Conservation (phyloP, 2,888 invertebrate genomes). For the Chalcosyrphus nemorum region DNA sequence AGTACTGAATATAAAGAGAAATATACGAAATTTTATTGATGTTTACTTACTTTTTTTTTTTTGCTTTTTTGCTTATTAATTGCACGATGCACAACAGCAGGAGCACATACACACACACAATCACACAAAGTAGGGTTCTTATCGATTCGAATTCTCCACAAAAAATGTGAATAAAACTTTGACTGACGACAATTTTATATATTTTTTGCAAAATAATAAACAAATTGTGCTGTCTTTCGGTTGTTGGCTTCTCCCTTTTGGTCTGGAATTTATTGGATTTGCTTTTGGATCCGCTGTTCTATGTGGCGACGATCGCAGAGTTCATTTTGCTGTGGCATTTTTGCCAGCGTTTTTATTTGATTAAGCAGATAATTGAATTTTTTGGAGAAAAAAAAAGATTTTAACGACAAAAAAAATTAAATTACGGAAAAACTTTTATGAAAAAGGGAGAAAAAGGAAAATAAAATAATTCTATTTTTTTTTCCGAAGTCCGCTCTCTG, state of each 20-base stretch:
- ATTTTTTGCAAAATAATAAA: conserved; percentile 57
- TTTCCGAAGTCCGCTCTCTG: too few species aligned
- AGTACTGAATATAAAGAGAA: too few species aligned
- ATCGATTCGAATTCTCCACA: conserved; percentile 51
- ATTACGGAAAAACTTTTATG: conserved; percentile 47
- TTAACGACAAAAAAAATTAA: conserved; percentile 45
- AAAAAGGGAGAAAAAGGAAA: conserved; percentile 43
- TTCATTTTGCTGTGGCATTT: conserved; percentile 36
- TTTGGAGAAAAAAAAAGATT: too few species aligned
- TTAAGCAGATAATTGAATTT: neutral
- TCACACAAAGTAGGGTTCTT: neutral
- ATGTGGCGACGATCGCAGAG: too few species aligned
- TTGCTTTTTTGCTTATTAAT: conserved; percentile 46
- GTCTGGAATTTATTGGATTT: conserved; percentile 36
- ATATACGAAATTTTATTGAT: conserved; percentile 24
- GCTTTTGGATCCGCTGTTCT: conserved; percentile 9
- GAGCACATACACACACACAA: conserved; percentile 13
- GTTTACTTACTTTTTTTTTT: conserved; percentile 59
- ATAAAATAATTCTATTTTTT: conserved; percentile 30
- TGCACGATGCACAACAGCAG: conserved; percentile 6
- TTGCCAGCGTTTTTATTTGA: neutral
- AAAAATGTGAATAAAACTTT: conserved; percentile 11
- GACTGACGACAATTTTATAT: conserved; percentile 13
- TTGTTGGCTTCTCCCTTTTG: conserved; percentile 1
- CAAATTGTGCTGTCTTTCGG: conserved; percentile 28